Percentiles rank a stretch among this genome's conserved stretches.
These are phyloP conservation scores for Lucilia cuprina DNA, from an alignment of 1,140 invertebrate genomes.

Conservation along the genomic window DNA sequence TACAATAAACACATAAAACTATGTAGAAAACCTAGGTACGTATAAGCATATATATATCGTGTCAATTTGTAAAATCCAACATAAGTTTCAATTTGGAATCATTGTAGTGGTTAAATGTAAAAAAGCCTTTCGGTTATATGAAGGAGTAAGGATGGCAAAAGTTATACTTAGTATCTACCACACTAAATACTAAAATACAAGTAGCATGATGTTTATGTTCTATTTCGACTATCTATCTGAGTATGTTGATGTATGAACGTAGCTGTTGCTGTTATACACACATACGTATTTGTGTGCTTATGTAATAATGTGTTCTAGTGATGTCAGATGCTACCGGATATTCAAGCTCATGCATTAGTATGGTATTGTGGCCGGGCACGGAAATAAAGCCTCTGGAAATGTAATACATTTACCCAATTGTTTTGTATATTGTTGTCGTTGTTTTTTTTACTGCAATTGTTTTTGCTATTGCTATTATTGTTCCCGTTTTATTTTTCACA, in stretches of 20 bases:
- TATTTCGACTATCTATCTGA: too few relatives aligned
- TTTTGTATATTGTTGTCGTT: background rate
- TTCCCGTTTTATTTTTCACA: background rate
- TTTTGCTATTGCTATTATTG: background rate
- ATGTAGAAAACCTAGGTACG: background rate
- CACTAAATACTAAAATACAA: too few relatives aligned
- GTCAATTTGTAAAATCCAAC: background rate
- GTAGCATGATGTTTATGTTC: too few relatives aligned
- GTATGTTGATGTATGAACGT: background rate
- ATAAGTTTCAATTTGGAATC: background rate
- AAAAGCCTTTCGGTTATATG: background rate
- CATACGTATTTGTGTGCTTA: background rate
- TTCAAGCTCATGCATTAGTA: constrained; percentile 31
- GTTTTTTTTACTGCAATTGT: background rate
- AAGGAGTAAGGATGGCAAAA: background rate
- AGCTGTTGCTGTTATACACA: background rate
- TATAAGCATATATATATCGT: too few relatives aligned
- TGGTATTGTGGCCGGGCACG: constrained; percentile 24
- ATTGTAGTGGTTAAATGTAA: background rate
- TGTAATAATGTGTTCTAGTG: background rate
- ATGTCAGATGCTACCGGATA: constrained; percentile 31
- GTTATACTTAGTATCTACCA: too few relatives aligned
- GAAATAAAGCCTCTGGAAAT: constrained; percentile 29
- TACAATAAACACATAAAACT: background rate
- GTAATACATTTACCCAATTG: constrained; percentile 31